Conservation (phyloP, 2,113 vertebrate species). For the Epinephelus fuscoguttatus region DNA sequence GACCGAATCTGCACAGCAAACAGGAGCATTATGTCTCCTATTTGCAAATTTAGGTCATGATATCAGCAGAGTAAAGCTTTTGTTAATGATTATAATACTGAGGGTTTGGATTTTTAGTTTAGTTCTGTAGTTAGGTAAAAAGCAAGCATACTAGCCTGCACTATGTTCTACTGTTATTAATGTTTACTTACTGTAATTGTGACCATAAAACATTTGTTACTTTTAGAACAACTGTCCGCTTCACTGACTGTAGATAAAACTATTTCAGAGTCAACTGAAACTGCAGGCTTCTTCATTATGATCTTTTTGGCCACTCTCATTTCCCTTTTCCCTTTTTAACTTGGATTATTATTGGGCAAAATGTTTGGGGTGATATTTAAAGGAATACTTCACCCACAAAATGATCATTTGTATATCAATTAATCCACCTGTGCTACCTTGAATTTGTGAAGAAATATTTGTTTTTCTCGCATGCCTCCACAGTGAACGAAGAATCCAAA, state of each 20-base stretch:
- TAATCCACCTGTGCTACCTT: too few relatives aligned
- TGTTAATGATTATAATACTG: background rate
- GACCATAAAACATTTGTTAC: background rate
- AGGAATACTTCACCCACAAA: too few relatives aligned
- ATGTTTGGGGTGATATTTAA: constrained; percentile 6
- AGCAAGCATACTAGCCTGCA: background rate
- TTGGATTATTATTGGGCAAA: background rate
- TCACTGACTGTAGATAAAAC: background rate
- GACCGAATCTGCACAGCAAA: background rate
- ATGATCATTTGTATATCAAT: too few relatives aligned
- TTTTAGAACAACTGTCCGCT: background rate
- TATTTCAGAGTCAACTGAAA: constrained; percentile 12
- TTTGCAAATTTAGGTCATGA: background rate
- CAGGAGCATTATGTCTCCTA: background rate
- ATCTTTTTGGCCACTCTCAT: background rate
- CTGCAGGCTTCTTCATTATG: constrained; percentile 3
- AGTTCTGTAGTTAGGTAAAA: background rate
- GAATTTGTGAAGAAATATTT: too few relatives aligned
- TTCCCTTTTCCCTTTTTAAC: constrained; percentile 30
- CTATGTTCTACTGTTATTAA: background rate
- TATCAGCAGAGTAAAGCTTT: background rate
- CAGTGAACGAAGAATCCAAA: too few relatives aligned
- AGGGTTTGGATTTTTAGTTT: background rate
- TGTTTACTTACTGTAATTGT: background rate
- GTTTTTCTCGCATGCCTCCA: too few relatives aligned